A percentile compares a stretch with the other conserved stretches of the same genome.
phyloP scores from a whole-genome alignment of 1,140 invertebrate species.

The Meloidogyne floridensis region DNA sequence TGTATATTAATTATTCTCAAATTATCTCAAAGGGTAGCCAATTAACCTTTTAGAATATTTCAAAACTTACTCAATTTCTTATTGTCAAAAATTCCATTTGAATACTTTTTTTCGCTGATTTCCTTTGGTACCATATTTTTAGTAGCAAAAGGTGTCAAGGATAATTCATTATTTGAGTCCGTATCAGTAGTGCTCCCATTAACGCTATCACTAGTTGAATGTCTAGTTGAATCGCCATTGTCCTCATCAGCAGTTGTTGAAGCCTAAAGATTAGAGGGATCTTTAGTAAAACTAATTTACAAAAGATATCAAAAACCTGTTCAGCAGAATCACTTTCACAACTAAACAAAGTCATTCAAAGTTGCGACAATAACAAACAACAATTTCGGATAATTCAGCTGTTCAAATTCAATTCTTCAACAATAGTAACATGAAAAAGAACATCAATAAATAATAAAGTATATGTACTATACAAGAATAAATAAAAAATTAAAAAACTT shows the following conservation, averaged over 20 bases:
- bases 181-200: conserved; percentile 29
- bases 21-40: no score
- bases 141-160: background rate
- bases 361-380: no score
- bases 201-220: conserved; percentile 47
- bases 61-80: conserved; percentile 13
- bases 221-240: conserved; percentile 24
- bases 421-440: no score
- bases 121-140: conserved; percentile 21
- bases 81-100: background rate
- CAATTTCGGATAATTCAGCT: no score
- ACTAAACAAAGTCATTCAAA: conserved; percentile 27
- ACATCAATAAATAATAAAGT: no score
- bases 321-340: conserved; percentile 48
- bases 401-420: no score
- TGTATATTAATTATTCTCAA: no score
- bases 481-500: no score
- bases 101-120: background rate
- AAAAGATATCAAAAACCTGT: conserved; percentile 39
- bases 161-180: conserved; percentile 24
- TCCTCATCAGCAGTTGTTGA: conserved; percentile 44
- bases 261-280: conserved; percentile 31
- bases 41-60: background rate
- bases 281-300: conserved; percentile 12
- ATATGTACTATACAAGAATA: no score